Evolutionary conservation across 2,797 vertebrate genomes (phyloP).

Genomic region (Carcharodon carcharias): DNA sequence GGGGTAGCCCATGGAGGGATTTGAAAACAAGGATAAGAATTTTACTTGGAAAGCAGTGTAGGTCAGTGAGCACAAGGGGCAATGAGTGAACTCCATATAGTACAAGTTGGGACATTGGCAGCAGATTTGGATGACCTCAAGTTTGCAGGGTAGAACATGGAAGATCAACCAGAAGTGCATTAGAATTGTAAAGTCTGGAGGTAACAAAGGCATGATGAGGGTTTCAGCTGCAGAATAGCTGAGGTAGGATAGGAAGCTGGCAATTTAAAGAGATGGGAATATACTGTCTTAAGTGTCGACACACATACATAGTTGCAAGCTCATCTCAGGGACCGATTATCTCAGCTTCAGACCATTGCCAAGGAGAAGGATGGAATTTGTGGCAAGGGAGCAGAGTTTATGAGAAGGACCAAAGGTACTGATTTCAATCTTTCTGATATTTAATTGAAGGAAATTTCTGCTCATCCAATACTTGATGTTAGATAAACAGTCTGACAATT

Average conservation of each 20-base stretch:
- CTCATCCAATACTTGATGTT: background rate
- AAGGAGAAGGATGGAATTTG: background rate
- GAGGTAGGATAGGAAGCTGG: background rate
- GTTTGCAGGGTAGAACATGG: too few relatives aligned
- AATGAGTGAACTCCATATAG: too few relatives aligned
- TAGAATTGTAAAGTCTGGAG: background rate
- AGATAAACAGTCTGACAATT: background rate
- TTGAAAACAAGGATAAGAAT: too few relatives aligned
- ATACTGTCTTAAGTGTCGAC: background rate
- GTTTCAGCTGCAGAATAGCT: background rate
- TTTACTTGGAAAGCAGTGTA: too few relatives aligned
- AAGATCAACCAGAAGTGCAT: background rate
- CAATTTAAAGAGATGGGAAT: background rate
- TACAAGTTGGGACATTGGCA: too few relatives aligned
- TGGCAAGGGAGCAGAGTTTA: background rate
- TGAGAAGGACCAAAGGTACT: background rate
- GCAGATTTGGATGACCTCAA: too few relatives aligned
- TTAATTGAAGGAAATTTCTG: background rate
- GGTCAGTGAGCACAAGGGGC: too few relatives aligned
- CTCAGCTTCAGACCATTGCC: background rate
- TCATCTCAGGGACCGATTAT: background rate
- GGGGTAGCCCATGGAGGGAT: too few relatives aligned
- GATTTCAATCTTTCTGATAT: background rate
- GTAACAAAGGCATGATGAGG: background rate
- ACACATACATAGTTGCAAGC: background rate